Evolutionary conservation across 2,888 invertebrate species (phyloP), one percentile per base, ranked within the genome.

Genomic region (Rhaphigaster nebulosa): DNA sequence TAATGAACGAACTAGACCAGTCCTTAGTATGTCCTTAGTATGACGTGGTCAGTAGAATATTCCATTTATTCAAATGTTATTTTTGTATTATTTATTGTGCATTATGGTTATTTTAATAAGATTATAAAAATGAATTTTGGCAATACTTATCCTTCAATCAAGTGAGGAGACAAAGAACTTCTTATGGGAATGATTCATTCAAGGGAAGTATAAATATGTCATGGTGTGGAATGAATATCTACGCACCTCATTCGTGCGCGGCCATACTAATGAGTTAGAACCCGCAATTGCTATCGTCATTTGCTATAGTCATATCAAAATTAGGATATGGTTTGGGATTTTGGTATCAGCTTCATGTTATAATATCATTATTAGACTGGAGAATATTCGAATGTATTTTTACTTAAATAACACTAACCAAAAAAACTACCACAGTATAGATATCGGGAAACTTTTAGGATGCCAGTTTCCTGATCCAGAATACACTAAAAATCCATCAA

Each of bases 161-260:
- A 26, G 34, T 26, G 34, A 60, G 12, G 88, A 65, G 65, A 65
- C 88, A 56, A 65, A 88, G 88, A 60, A 65, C 29, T 88, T 65
- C 34, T 88, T 23, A 65, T n/a, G 41, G 26, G 8, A 6, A 4
- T 88, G 41, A 88, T 41, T 88, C 60, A 88, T 65, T 56, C 84
- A 50, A 41, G 84, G 84, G 41, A 84, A 50, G 84, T 50, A 26
- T 84, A 84, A 45, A 84, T 84, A 84, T 50, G 84, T 84, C 84
- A 84, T 4, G n/a, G 84, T 50, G 84, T n/a, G 84, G n/a, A 20
- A 45, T 45, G 84, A 84, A 84, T 84, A 84, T 84, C 41, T 84
- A 84, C 45, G 41, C 45, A 84, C 38, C 84, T 45, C 15, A 45
- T n/a, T 84, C 45, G n/a, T 41, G 84, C 2, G 84, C 84, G 84